These are phyloP conservation scores for Zeus faber DNA, from an alignment of 2,113 vertebrate genomes.

Conservation along the genomic window DNA sequence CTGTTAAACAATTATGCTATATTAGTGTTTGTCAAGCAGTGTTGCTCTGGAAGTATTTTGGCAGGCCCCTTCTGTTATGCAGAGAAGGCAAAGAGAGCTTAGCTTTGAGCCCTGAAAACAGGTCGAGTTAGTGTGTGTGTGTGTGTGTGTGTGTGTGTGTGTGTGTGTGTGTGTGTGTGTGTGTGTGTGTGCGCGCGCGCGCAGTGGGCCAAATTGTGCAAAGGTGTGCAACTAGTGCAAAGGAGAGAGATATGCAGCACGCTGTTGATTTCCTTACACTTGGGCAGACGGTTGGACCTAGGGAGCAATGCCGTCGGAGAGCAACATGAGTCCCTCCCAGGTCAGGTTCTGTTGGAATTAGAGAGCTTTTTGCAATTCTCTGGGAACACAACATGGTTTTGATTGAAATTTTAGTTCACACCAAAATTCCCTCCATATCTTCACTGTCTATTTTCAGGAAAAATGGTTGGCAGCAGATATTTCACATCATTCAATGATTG, in stretches of 20 bases:
- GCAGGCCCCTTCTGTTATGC: slow-evolving; percentile 21
- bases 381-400: too few species aligned
- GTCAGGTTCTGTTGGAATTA: too few species aligned
- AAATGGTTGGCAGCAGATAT: too few species aligned
- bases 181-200: background rate
- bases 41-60: background rate
- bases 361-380: too few species aligned
- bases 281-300: background rate
- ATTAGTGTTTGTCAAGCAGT: slow-evolving; percentile 4
- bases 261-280: background rate
- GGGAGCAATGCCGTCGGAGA: background rate
- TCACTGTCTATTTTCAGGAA: too few species aligned
- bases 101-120: slow-evolving; percentile 38
- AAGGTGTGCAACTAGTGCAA: background rate
- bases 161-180: background rate
- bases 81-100: slow-evolving; percentile 27
- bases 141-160: background rate
- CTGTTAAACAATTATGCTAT: background rate
- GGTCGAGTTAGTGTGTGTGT: slow-evolving; percentile 27
- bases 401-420: too few species aligned
- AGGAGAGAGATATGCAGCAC: background rate
- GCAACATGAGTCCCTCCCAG: background rate
- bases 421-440: too few species aligned
- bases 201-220: background rate
- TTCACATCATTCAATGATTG: too few species aligned